Conservation (phyloP, 2,113 vertebrate species). For the Noturus placidus region DNA sequence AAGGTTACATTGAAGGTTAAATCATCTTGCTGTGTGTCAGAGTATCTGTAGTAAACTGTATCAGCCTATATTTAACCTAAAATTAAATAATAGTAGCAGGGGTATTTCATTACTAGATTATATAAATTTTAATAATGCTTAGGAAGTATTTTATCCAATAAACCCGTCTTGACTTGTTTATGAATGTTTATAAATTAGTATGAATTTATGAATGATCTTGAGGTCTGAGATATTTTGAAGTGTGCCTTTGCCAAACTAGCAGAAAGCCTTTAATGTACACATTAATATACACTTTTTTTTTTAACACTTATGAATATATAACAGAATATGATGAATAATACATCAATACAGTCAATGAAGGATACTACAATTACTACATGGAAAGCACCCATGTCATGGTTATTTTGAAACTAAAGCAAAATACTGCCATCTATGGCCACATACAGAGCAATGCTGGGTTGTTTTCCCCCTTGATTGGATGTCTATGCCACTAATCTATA, state of each 20-base stretch:
- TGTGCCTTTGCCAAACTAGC: not conserved
- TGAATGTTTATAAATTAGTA: not conserved
- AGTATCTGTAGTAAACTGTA: not conserved
- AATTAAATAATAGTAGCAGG: not conserved
- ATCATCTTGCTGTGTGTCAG: not conserved
- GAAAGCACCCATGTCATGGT: not conserved
- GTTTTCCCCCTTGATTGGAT: not conserved
- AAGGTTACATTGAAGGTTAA: no score
- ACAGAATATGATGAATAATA: not conserved
- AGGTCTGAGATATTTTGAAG: not conserved
- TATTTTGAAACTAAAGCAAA: constrained; percentile 71
- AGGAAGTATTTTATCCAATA: not conserved
- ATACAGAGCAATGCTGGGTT: constrained; percentile 66
- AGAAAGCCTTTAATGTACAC: not conserved
- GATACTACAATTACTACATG: not conserved
- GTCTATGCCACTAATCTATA: not conserved
- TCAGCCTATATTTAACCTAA: not conserved
- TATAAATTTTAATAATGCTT: not conserved
- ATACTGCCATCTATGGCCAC: constrained; percentile 92
- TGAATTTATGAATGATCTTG: not conserved
- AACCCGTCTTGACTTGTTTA: not conserved
- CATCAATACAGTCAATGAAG: constrained; percentile 8
- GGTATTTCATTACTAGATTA: not conserved
- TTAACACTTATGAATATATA: not conserved
- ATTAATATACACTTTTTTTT: no score